phyloP scores from a whole-genome alignment of 2,888 invertebrate genomes.

The Gastracanthus pulcherrimus region DNA sequence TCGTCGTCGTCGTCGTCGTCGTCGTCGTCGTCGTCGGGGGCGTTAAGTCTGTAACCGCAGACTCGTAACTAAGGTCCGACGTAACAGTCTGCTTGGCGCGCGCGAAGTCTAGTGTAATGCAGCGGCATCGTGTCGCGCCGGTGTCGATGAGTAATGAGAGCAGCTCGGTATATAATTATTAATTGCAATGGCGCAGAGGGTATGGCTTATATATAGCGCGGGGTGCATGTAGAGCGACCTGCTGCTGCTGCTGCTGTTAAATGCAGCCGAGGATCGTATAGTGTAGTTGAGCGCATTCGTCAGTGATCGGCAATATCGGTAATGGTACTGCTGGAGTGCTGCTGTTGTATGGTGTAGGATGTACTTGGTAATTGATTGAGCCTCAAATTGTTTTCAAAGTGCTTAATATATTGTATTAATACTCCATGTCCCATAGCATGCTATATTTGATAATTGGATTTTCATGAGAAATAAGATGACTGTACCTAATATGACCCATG shows the following conservation, averaged over 20 bases:
- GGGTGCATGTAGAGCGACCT: conserved; percentile 11
- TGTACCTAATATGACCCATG: too few relatives aligned
- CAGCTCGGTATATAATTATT: conserved; percentile 63
- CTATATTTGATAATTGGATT: too few relatives aligned
- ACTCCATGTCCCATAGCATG: too few relatives aligned
- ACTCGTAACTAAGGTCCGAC: conserved; percentile 67
- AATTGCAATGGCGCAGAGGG: conserved; percentile 62
- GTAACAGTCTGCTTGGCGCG: conserved; percentile 41
- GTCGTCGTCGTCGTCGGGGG: conserved; percentile 21
- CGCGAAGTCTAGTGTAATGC: background rate
- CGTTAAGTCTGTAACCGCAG: conserved; percentile 65
- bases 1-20: conserved; percentile 47
- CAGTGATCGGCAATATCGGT: conserved; percentile 45
- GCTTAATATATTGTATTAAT: too few relatives aligned
- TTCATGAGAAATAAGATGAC: too few relatives aligned
- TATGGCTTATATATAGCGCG: too few relatives aligned
- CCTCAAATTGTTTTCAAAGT: background rate
- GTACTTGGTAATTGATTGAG: background rate
- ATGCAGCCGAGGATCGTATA: background rate
- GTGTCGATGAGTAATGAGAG: conserved; percentile 68
- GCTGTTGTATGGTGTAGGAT: too few relatives aligned
- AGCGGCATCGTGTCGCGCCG: conserved; percentile 22
- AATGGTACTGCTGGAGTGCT: conserved; percentile 1
- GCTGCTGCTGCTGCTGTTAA: too few relatives aligned
- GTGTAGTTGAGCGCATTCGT: conserved; percentile 14